Percentiles rank a stretch among this genome's conserved stretches.
These are phyloP conservation scores for Paralichthys olivaceus DNA, from an alignment of 2,113 vertebrate species.

Conservation along the genomic window DNA sequence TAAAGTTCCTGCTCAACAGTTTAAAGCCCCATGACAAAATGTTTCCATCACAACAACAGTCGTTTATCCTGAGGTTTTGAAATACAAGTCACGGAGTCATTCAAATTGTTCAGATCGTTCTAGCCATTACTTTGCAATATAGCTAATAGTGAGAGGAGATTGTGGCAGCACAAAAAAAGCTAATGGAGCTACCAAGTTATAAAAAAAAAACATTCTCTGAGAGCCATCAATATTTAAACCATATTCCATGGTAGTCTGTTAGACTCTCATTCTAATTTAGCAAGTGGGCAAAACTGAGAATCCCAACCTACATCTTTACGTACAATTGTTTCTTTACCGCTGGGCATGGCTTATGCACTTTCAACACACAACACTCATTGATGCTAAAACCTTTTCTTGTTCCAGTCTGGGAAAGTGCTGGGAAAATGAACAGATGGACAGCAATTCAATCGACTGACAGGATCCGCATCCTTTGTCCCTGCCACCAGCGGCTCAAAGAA, in stretches of 20 bases:
- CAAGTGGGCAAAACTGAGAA: background rate
- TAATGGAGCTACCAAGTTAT: background rate
- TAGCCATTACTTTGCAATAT: background rate
- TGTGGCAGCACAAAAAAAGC: background rate
- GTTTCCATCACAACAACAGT: background rate
- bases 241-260: background rate
- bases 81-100: background rate
- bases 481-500: background rate
- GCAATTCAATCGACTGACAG: background rate
- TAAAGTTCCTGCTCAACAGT: background rate
- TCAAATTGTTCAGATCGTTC: background rate
- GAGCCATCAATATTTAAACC: background rate
- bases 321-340: background rate
- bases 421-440: background rate
- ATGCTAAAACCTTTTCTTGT: background rate
- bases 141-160: too few species aligned
- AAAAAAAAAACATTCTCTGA: too few species aligned
- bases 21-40: background rate
- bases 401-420: background rate
- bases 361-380: background rate
- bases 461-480: background rate
- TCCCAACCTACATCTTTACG: background rate
- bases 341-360: background rate
- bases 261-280: too few species aligned
- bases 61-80: background rate